A percentile compares a stretch with the other conserved stretches of the same genome.
phyloP scores from a whole-genome alignment of 2,888 invertebrate species.

The Lapara coniferarum region DNA sequence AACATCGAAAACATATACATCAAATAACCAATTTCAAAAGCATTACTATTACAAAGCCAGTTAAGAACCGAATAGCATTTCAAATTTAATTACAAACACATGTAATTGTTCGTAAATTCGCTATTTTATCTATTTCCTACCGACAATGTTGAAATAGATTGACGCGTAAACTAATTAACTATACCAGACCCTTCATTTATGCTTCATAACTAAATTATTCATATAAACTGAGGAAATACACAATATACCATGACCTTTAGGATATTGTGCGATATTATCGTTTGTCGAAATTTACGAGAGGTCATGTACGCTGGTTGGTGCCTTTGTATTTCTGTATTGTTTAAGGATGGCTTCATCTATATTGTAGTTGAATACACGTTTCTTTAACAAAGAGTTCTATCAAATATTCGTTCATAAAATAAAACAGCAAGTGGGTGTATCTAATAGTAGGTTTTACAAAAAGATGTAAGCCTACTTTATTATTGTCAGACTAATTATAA shows the following conservation, averaged over 20 bases:
- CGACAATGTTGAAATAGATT: slow-evolving; percentile 60
- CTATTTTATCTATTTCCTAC: slow-evolving; percentile 43
- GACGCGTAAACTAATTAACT: slow-evolving; percentile 75
- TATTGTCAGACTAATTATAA: too few species aligned
- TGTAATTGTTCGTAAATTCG: slow-evolving; percentile 33
- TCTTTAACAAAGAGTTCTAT: not conserved
- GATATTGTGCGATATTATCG: slow-evolving; percentile 32
- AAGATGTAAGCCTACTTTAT: too few species aligned
- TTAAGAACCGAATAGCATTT: slow-evolving; percentile 16
- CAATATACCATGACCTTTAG: slow-evolving; percentile 46
- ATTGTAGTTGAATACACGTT: not conserved
- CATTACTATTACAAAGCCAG: not conserved
- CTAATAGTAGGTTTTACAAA: too few species aligned
- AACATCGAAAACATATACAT: too few species aligned
- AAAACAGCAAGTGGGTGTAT: not conserved
- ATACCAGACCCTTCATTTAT: slow-evolving; percentile 75
- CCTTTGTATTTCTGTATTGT: not conserved
- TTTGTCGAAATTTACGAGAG: slow-evolving; percentile 43
- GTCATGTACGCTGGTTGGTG: slow-evolving; percentile 52
- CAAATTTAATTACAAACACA: slow-evolving; percentile 26
- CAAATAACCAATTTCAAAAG: not conserved
- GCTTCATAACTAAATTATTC: slow-evolving; percentile 76
- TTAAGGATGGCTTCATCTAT: not conserved
- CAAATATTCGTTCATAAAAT: not conserved
- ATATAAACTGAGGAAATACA: slow-evolving; percentile 60